These are phyloP conservation scores for Agonum fuliginosum DNA, from an alignment of 2,888 invertebrate genomes.

Conservation along the genomic window DNA sequence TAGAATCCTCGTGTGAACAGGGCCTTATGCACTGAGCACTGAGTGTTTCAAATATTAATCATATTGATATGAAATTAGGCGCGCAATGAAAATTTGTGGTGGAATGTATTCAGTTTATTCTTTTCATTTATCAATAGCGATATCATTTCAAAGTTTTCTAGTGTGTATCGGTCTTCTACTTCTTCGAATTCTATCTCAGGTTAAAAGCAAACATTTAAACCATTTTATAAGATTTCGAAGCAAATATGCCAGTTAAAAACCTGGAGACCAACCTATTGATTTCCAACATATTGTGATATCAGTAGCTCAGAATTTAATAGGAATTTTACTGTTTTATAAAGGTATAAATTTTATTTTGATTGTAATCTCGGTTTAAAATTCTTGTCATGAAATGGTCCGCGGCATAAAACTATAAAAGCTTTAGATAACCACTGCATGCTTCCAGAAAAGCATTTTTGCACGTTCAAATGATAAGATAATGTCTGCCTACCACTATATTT, in stretches of 20 bases:
- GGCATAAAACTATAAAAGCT: slow-evolving; percentile 27
- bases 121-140: too few relatives aligned
- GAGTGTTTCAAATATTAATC: too few relatives aligned
- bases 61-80: too few relatives aligned
- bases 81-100: too few relatives aligned
- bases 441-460: slow-evolving; percentile 29
- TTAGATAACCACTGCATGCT: neutral
- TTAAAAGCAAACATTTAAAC: slow-evolving; percentile 10
- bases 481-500: neutral
- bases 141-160: neutral
- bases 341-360: slow-evolving; percentile 20
- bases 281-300: neutral
- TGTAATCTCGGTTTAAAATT: slow-evolving; percentile 25
- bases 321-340: slow-evolving; percentile 22
- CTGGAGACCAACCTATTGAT: slow-evolving; percentile 11
- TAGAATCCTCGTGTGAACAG: too few relatives aligned
- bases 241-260: slow-evolving; percentile 5
- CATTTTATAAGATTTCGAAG: slow-evolving; percentile 1
- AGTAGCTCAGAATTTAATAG: slow-evolving; percentile 24
- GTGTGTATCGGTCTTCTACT: neutral
- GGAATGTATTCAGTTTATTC: too few relatives aligned
- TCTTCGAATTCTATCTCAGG: neutral
- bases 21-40: too few relatives aligned
- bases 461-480: slow-evolving; percentile 31
- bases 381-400: slow-evolving; percentile 9